A percentile compares a stretch with the other conserved stretches of the same genome.
Evolutionary conservation across 2,888 invertebrate genomes (phyloP).

Genomic region (Euplagia quadripunctaria): DNA sequence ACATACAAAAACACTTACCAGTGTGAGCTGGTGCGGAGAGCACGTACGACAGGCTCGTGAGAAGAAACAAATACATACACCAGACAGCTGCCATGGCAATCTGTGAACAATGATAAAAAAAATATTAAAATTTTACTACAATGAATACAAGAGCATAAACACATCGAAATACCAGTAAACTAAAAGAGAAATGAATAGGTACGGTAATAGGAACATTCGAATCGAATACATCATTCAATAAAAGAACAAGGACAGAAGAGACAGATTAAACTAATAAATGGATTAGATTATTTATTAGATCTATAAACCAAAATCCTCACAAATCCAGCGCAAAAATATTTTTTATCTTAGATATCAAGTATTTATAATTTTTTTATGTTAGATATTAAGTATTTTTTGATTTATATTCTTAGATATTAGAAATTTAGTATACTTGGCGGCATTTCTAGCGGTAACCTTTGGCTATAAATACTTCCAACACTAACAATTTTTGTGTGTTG

Average conservation of each 20-base stretch:
- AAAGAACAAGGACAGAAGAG: no score
- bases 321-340: not conserved
- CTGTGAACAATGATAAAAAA: conserved; percentile 35
- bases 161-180: not conserved
- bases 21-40: conserved; percentile 43
- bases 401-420: no score
- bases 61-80: conserved; percentile 26
- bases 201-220: no score
- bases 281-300: not conserved
- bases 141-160: not conserved
- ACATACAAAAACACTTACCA: conserved; percentile 36
- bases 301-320: not conserved
- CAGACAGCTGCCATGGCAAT: conserved; percentile 38
- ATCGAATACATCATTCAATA: not conserved
- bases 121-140: not conserved
- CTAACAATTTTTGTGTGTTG: not conserved
- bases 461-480: not conserved
- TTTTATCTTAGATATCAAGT: no score
- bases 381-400: no score
- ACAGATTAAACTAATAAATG: no score
- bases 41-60: conserved; percentile 32
- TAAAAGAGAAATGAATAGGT: not conserved
- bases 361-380: no score
- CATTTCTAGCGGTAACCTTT: not conserved
- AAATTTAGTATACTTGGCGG: not conserved